Evolutionary conservation across 2,113 vertebrate species (phyloP).

Genomic region (Tachuris rubrigastra): DNA sequence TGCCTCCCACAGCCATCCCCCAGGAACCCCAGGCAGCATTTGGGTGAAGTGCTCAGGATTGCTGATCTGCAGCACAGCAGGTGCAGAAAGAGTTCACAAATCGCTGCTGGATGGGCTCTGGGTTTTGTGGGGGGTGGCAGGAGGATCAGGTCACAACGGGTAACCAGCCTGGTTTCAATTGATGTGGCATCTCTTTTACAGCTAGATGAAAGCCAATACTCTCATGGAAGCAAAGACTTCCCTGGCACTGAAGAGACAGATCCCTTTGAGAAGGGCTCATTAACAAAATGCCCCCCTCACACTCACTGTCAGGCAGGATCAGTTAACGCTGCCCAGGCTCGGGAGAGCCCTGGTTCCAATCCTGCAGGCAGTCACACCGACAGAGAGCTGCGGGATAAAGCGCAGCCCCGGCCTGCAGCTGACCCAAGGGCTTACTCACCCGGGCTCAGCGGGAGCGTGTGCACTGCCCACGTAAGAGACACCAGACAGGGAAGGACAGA

Average conservation of each 20-base stretch:
- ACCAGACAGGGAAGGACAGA: background rate
- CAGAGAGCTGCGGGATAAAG: background rate
- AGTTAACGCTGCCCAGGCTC: background rate
- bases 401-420: background rate
- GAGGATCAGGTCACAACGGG: constrained; percentile 44
- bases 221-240: constrained; percentile 64
- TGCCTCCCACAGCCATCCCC: background rate
- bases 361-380: background rate
- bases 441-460: background rate
- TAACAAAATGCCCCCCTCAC: constrained; percentile 53
- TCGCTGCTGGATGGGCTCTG: background rate
- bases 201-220: constrained; percentile 54
- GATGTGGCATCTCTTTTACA: constrained; percentile 37
- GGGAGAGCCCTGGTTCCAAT: background rate
- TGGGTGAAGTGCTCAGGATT: background rate
- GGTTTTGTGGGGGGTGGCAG: background rate
- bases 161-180: background rate
- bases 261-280: constrained; percentile 60
- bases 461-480: background rate
- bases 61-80: background rate
- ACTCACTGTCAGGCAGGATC: constrained; percentile 50
- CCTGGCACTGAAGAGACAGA: constrained; percentile 47
- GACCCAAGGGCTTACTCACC: background rate
- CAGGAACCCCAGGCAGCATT: background rate
- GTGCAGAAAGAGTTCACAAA: background rate